Evolutionary conservation across 2,888 invertebrate genomes (phyloP), one percentile per base, ranked within the genome.

Genomic region (Drosophila tanythrix): DNA sequence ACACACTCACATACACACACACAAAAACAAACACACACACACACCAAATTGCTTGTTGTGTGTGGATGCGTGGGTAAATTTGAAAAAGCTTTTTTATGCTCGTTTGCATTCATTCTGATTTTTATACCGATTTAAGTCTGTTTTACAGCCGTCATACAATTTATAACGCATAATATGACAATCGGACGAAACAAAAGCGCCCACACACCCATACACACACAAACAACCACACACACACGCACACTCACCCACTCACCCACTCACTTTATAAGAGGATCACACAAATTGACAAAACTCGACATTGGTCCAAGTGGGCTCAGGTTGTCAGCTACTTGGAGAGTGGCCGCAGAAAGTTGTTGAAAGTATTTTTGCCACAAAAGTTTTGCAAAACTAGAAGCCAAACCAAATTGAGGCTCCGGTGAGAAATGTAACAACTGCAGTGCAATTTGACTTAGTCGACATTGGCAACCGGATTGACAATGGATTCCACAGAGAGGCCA

Each of bases 51-150:
- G 25, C 15, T 56, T 46, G 52, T 52, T 70, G 27, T 67, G 27
- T 67, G 48, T 35, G 35, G 60, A 62, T 76, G 69, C 74, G 70
- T 81, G 79, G 79, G 69, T 69, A 59, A 76, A 62, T 81, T 77
- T 79, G 56, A 76, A 76, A 81, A 86, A 81, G 74, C 67, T 85
- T 85, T 87, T 90, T 90, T 83, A 89, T 83, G 89, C 82, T 81
- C 83, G 76, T 90, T 87, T 87, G 87, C 82, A 87, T 89, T 73
- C 48, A 75, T 71, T 75, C 64, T 65, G 78, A 81, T 89, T 90
- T 83, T 83, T 74, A 83, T 78, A 74, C 70, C 74, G 70, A 71
- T 83, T 83, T 87, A 90, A 89, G 84, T 81, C 90, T 74, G 75
- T 78, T 89, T 87, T 82, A 80, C 79, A 78, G 67, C 68, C 82